Percentiles rank a stretch among this genome's conserved stretches.
These are phyloP conservation scores for Rhineura floridana DNA, from an alignment of 2,113 vertebrate genomes.

Conservation along the genomic window DNA sequence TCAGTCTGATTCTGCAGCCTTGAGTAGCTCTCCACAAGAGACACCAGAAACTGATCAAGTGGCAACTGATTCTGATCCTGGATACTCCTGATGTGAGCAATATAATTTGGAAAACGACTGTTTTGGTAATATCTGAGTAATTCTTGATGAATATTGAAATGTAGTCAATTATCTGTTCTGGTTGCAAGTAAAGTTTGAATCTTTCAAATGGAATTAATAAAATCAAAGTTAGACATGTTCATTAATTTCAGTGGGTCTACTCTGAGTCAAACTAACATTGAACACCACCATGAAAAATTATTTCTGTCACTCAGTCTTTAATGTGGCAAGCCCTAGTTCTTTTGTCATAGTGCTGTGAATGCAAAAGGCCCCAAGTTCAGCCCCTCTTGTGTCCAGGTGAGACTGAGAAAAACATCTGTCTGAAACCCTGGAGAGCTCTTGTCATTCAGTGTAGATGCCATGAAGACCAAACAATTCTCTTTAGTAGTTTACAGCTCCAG, in stretches of 20 bases:
- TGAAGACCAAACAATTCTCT: background rate
- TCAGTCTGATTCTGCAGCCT: background rate
- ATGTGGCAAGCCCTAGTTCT: background rate
- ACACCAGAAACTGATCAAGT: background rate
- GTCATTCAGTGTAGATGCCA: background rate
- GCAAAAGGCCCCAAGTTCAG: background rate
- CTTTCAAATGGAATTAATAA: background rate
- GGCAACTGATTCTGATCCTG: background rate
- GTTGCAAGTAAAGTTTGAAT: background rate
- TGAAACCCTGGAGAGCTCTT: background rate
- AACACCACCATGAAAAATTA: background rate
- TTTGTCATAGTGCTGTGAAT: background rate
- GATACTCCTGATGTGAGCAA: background rate
- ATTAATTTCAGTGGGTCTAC: too few relatives aligned
- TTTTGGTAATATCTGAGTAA: background rate
- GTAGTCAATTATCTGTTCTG: background rate
- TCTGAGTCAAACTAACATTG: too few relatives aligned
- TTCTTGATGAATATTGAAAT: background rate
- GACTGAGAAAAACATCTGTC: background rate
- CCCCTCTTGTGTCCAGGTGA: background rate
- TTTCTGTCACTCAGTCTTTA: background rate
- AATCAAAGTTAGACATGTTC: too few relatives aligned
- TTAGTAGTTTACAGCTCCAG: background rate
- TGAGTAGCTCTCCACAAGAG: background rate
- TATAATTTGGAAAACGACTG: background rate